Base-by-base conservation (phyloP, 2,113 vertebrate genomes). In the Gallinago jamesoni region DNA sequence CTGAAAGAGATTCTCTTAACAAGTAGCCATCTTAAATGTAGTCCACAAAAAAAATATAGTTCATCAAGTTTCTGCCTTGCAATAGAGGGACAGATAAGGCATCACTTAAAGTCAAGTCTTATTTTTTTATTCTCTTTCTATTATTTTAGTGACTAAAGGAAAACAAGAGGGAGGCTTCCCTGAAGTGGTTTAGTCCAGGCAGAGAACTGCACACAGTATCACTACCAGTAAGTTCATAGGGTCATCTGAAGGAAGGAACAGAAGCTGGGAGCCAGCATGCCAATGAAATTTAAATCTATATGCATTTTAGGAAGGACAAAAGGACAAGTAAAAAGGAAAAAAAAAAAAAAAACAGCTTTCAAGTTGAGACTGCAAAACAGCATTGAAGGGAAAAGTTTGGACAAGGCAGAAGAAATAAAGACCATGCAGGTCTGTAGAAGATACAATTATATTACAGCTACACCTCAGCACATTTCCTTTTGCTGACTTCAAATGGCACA, bases 201-300 rank as follows among this genome's bases (percentile, higher is more conserved):
- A 68, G n/a, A 70, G 18, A 86, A 78, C 31, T 67, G 47, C 72
- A 84, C n/a, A 59, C 22, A 37, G 3, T 74, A 94, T 63, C 52
- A 39, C 59, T 24, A 81, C 57, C 48, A 85, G 1, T 45, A 77
- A 89, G 47, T 59, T 67, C 80, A 89, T 22, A 87, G 31, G 64
- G 91, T 89, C 62, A 70, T 70, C 18, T 79, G 69, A 84, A 82
- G 66, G 69, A 94, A 82, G 52, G 31, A 74, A 78, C 30, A 84
- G 57, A 89, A 94, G 30, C 35, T 75, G 27, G 19, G 31, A 76
- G 33, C 84, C 28, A 84, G 47, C 23, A 80, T 62, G 80, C 19
- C 76, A 93, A 77, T 63, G 66, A 77, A 86, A 96, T 93, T 74
- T 70, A 92, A 70, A 94, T 74, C 47, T 90, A 16, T 50, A 90